Percentiles rank a stretch among this genome's conserved stretches.
Evolutionary conservation across 2,888 invertebrate species (phyloP).

Genomic region (Protophormia terraenovae): DNA sequence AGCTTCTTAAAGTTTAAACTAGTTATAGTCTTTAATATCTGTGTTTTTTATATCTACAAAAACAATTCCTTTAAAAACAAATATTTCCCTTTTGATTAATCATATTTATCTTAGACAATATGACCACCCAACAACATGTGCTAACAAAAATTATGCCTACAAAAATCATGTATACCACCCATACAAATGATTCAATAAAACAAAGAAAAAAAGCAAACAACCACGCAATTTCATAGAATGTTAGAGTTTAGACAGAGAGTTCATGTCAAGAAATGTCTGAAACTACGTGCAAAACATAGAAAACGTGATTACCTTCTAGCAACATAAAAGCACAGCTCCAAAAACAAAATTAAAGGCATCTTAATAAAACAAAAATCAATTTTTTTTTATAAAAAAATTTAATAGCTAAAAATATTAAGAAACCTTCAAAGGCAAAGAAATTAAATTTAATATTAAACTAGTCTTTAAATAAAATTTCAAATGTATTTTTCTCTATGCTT

Average conservation of each 20-base stretch:
- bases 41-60: too few relatives aligned
- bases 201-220: slow-evolving; percentile 14
- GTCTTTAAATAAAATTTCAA: background rate
- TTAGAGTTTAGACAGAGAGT: slow-evolving; percentile 48
- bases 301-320: slow-evolving; percentile 61
- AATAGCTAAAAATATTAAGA: background rate
- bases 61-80: background rate
- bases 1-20: too few relatives aligned
- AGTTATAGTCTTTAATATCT: too few relatives aligned
- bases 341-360: slow-evolving; percentile 29
- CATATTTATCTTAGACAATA: background rate
- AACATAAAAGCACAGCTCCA: background rate
- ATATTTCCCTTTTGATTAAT: slow-evolving; percentile 13
- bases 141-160: background rate
- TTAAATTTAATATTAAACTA: background rate
- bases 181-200: slow-evolving; percentile 30
- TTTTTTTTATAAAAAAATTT: background rate
- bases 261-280: slow-evolving; percentile 57
- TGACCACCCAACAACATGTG: slow-evolving; percentile 40
- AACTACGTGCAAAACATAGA: slow-evolving; percentile 47
- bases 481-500: background rate
- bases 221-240: slow-evolving; percentile 35
- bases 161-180: background rate
- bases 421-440: background rate
- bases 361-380: slow-evolving; percentile 36